A percentile compares a stretch with the other conserved stretches of the same genome.
Evolutionary conservation across 2,113 vertebrate genomes (phyloP).

Genomic region (Sinocyclocheilus grahami): DNA sequence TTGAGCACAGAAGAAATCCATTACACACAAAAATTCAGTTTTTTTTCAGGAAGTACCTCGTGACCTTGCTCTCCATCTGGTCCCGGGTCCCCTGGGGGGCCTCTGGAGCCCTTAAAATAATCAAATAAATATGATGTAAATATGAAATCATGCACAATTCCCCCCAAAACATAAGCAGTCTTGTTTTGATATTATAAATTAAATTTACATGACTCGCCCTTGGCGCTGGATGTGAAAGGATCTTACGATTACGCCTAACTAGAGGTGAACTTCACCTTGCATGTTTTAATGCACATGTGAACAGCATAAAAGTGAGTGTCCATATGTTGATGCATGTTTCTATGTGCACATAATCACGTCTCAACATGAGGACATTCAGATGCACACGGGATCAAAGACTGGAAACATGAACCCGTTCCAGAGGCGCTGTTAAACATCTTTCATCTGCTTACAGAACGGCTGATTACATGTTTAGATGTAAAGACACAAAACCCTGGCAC

Average conservation of each 20-base stretch:
- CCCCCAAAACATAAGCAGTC: not conserved
- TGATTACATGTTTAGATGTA: not conserved
- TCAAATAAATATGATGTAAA: slow-evolving; percentile 44
- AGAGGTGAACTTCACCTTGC: not conserved
- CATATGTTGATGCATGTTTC: not conserved
- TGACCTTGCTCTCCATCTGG: slow-evolving; percentile 85
- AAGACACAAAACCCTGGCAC: not conserved
- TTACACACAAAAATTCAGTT: not conserved
- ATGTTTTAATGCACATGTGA: not conserved
- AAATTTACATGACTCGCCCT: not conserved
- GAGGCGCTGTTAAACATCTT: not conserved
- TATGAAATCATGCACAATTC: not conserved
- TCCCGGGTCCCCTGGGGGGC: slow-evolving; percentile 85
- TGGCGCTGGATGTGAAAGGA: not conserved
- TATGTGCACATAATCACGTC: not conserved
- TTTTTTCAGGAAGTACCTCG: slow-evolving; percentile 76
- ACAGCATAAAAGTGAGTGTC: not conserved
- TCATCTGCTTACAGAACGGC: not conserved
- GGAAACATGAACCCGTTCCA: not conserved
- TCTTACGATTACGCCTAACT: not conserved
- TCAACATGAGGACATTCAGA: not conserved
- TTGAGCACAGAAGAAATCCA: not conserved
- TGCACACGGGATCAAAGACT: not conserved
- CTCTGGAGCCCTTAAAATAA: slow-evolving; percentile 82
- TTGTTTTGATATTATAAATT: not conserved